Conservation (phyloP, 2,113 vertebrate species). For the Rafetus swinhoei region DNA sequence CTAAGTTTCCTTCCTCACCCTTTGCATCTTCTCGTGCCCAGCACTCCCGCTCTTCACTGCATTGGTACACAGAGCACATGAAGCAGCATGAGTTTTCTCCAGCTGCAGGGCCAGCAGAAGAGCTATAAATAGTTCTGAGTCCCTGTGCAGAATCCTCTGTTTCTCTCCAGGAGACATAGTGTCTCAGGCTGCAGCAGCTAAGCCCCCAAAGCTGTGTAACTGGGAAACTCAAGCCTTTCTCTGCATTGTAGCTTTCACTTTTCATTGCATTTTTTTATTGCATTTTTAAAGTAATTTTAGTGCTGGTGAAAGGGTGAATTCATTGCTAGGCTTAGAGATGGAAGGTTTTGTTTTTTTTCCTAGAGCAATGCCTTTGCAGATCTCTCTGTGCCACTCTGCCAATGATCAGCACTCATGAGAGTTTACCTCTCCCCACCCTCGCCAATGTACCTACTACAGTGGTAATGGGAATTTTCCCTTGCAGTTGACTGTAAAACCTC, state of each 20-base stretch:
- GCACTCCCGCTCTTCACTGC: not conserved
- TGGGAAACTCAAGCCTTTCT: not conserved
- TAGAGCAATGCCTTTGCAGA: not conserved
- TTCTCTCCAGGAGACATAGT: not conserved
- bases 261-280: no score
- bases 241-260: fast-evolving
- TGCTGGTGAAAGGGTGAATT: not conserved
- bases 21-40: fast-evolving
- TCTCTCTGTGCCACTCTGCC: not conserved
- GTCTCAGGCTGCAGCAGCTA: not conserved
- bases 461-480: fast-evolving
- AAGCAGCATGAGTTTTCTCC: not conserved
- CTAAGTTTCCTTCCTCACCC: no score
- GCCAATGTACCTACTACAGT: not conserved
- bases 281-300: not conserved
- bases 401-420: fast-evolving
- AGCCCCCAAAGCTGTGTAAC: not conserved
- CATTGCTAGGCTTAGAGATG: no score
- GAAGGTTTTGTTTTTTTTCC: not conserved
- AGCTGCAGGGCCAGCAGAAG: not conserved
- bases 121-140: not conserved
- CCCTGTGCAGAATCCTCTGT: not conserved
- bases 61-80: not conserved
- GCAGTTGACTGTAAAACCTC: not conserved
- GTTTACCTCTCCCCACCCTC: not conserved